Conservation (phyloP, 2,113 vertebrate species). For the Merops nubicus region DNA sequence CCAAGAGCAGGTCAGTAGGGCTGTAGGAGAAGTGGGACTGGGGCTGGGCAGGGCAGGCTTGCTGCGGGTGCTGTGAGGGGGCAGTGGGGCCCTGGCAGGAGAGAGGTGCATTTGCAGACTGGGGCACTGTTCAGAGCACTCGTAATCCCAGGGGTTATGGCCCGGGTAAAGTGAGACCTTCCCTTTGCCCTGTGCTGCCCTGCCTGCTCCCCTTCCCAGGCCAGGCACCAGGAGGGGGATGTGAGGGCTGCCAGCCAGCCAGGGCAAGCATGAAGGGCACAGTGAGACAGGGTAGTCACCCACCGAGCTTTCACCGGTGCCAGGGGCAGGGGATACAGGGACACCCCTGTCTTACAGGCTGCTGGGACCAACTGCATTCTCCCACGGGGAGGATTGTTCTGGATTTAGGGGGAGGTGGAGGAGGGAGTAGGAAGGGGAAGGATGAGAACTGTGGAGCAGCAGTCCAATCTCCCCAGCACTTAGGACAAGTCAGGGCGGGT, state of each 20-base stretch:
- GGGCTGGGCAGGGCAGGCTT: background rate
- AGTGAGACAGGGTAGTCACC: accelerated
- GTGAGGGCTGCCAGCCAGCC: accelerated
- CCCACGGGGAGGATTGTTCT: background rate
- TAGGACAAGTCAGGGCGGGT: background rate
- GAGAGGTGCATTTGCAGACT: background rate
- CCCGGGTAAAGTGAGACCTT: accelerated
- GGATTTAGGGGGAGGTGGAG: background rate
- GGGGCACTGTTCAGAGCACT: background rate
- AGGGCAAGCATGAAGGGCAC: background rate
- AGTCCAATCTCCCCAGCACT: background rate
- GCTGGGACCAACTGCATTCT: accelerated
- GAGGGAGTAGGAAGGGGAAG: accelerated
- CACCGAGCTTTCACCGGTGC: background rate
- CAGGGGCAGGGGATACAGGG: background rate
- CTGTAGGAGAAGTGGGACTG: background rate
- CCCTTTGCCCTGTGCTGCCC: background rate
- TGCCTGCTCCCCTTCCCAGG: background rate
- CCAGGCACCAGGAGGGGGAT: accelerated
- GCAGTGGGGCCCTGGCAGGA: background rate
- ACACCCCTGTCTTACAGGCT: background rate
- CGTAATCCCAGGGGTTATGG: background rate
- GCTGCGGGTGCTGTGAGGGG: background rate
- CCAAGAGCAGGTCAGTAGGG: accelerated
- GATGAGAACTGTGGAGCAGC: background rate